These are phyloP conservation scores for Germaria angustata DNA, from an alignment of 2,888 invertebrate species.

Conservation along the genomic window DNA sequence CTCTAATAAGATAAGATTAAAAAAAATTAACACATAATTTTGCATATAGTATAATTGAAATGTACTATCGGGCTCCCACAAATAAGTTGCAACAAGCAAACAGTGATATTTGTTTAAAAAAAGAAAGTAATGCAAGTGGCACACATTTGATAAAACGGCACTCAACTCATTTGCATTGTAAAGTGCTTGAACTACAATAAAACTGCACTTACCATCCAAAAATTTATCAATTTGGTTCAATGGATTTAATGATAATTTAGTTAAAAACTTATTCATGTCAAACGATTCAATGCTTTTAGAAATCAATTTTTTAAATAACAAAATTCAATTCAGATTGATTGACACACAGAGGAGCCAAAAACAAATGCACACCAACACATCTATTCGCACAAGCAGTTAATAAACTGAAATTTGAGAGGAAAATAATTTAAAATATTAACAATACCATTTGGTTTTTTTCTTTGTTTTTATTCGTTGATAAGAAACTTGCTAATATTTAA, in stretches of 20 bases:
- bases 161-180: background rate
- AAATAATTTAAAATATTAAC: too few relatives aligned
- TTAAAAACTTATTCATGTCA: constrained; percentile 63
- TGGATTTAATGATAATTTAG: constrained; percentile 55
- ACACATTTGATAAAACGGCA: constrained; percentile 8
- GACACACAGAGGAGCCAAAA: background rate
- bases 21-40: background rate
- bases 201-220: constrained; percentile 57
- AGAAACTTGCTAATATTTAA: too few relatives aligned
- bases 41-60: background rate
- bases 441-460: too few relatives aligned
- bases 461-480: too few relatives aligned
- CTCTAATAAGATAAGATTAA: constrained; percentile 23
- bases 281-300: constrained; percentile 30
- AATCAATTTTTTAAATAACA: constrained; percentile 30
- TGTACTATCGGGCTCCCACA: too few relatives aligned
- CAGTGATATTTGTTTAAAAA: background rate
- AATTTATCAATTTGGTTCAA: constrained; percentile 64
- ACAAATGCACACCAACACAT: background rate
- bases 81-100: background rate
- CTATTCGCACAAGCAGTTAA: background rate
- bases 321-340: constrained; percentile 29
- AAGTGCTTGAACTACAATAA: background rate
- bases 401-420: too few relatives aligned
- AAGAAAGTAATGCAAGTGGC: constrained; percentile 3